Evolutionary conservation across 2,113 vertebrate genomes (phyloP).

Genomic region (Setophaga petechia): DNA sequence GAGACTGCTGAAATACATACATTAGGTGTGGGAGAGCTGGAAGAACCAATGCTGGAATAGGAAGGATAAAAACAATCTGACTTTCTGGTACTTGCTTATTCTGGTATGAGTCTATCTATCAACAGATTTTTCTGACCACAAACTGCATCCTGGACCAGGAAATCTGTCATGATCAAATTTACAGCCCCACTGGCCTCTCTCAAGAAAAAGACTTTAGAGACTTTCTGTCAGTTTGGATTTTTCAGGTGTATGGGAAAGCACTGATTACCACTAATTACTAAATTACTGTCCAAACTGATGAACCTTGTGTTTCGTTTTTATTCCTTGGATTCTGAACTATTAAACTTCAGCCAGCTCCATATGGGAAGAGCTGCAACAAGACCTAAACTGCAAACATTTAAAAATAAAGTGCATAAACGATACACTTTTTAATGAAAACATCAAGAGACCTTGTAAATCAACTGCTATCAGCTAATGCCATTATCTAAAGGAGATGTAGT

Average conservation of each 20-base stretch:
- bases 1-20: not conserved
- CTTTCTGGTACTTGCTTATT: not conserved
- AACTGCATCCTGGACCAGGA: not conserved
- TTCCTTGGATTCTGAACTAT: not conserved
- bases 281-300: not conserved
- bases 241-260: not conserved
- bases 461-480: conserved; percentile 1
- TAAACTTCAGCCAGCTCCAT: not conserved
- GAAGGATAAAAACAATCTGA: not conserved
- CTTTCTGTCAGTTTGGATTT: not conserved
- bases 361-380: not conserved
- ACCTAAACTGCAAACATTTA: not conserved
- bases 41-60: not conserved
- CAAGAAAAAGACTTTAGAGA: not conserved
- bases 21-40: not conserved
- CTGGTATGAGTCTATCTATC: not conserved
- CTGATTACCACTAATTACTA: not conserved
- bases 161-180: not conserved
- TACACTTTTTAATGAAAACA: conserved; percentile 8
- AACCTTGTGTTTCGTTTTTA: not conserved
- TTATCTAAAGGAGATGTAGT: not conserved
- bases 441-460: conserved; percentile 1
- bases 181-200: not conserved
- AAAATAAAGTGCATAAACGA: not conserved
- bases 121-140: not conserved